Percentiles rank a stretch among this genome's conserved stretches.
These are phyloP conservation scores for Thysanoteuthis rhombus DNA, from an alignment of 2,888 invertebrate genomes.

Conservation along the genomic window DNA sequence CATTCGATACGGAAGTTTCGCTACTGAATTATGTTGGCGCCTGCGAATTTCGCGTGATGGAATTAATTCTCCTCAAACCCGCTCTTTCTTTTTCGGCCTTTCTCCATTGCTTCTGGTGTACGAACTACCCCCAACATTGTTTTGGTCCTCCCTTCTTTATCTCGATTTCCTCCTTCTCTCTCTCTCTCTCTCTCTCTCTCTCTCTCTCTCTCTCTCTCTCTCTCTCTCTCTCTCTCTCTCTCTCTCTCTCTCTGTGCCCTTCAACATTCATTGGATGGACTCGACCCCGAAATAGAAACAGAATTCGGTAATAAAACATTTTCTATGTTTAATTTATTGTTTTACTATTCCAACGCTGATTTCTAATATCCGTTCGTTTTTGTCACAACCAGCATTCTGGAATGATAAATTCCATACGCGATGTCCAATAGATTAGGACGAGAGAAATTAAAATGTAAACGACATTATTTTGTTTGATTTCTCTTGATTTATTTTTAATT, in stretches of 20 bases:
- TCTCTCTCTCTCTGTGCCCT: not conserved
- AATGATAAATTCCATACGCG: not conserved
- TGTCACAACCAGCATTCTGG: not conserved
- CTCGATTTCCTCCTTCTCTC: too few relatives aligned
- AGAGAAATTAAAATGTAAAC: not conserved
- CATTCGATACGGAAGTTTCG: constrained; percentile 12
- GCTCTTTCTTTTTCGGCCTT: not conserved
- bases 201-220: too few relatives aligned
- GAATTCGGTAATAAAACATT: not conserved
- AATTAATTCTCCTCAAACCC: not conserved
- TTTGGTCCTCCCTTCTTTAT: not conserved
- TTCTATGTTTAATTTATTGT: not conserved
- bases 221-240: not conserved
- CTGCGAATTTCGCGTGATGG: constrained; percentile 12
- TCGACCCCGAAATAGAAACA: constrained; percentile 12
- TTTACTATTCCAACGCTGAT: not conserved
- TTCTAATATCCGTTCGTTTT: constrained; percentile 12
- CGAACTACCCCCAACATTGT: not conserved
- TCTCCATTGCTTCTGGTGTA: not conserved
- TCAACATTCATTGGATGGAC: not conserved
- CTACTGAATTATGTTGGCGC: not conserved
- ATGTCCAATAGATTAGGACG: not conserved
- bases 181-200: not conserved
- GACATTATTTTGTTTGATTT: not conserved
- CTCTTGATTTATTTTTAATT: not conserved